These are phyloP conservation scores for Spongilla lacustris DNA, from an alignment of 37 sponge, comb jelly and placozoan species.

Conservation along the genomic window DNA sequence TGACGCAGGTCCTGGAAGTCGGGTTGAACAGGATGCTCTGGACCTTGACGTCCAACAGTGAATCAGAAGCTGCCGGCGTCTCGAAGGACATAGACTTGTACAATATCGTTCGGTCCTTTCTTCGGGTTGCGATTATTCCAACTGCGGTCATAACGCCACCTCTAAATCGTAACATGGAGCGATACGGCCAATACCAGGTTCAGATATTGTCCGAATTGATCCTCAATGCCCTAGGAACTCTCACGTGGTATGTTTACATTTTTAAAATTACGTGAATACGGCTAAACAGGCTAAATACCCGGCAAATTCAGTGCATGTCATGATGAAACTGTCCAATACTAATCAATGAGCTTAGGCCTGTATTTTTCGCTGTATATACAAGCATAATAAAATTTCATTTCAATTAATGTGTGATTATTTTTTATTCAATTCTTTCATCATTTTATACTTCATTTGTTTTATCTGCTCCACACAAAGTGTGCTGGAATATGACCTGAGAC, in stretches of 20 bases:
- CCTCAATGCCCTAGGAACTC: neutral
- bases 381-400: no score
- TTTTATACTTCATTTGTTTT: no score
- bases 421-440: no score
- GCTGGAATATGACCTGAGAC: neutral
- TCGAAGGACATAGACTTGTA: neutral
- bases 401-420: no score
- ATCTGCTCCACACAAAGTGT: neutral
- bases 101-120: neutral
- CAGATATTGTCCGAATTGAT: neutral
- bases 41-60: neutral
- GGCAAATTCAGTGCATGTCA: no score
- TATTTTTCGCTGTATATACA: no score
- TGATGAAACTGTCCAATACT: no score
- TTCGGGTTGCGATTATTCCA: slow-evolving; percentile 7
- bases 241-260: neutral
- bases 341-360: no score
- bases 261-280: no score
- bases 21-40: slow-evolving; percentile 9
- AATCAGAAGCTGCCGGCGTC: neutral
- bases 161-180: neutral
- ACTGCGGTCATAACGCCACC: neutral
- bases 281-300: no score
- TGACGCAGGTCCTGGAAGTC: slow-evolving; percentile 28
- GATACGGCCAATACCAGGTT: neutral